A percentile compares a stretch with the other conserved stretches of the same genome.
Conservation (phyloP, 2,113 vertebrate genomes). For the Pycnonotus jocosus region DNA sequence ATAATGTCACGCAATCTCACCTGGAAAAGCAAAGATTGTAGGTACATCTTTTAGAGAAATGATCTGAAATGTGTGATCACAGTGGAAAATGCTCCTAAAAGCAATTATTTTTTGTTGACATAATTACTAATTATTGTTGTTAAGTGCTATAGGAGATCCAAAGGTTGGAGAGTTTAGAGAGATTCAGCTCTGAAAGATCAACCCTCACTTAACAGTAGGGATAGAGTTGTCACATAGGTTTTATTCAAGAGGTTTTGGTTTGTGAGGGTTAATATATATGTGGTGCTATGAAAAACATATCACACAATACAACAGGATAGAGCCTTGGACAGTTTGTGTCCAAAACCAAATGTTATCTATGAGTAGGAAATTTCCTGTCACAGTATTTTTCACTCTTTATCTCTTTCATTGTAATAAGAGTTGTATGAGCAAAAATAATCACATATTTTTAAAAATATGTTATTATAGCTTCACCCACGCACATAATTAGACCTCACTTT, state of each 20-base stretch:
- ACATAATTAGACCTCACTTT: slow-evolving; percentile 34
- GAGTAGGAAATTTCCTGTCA: not conserved
- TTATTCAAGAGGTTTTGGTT: not conserved
- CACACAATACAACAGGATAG: not conserved
- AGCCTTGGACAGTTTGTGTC: not conserved
- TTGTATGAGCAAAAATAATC: not conserved
- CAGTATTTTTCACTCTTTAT: not conserved
- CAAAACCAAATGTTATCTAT: not conserved
- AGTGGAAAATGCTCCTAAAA: not conserved
- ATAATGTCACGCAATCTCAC: not conserved
- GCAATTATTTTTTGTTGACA: not conserved
- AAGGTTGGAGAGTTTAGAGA: not conserved
- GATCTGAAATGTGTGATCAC: not conserved
- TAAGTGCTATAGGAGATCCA: not conserved
- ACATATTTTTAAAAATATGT: slow-evolving; percentile 1
- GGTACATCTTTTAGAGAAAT: not conserved
- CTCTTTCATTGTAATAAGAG: not conserved
- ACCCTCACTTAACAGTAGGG: not conserved
- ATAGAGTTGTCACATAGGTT: not conserved
- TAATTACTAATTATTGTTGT: not conserved
- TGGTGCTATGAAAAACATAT: not conserved
- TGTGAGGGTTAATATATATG: not conserved
- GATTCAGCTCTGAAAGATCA: not conserved
- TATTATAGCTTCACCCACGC: slow-evolving; percentile 40
- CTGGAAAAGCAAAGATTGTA: not conserved